phyloP scores from a whole-genome alignment of 2,113 vertebrate genomes.

The Phrynosoma platyrhinos region DNA sequence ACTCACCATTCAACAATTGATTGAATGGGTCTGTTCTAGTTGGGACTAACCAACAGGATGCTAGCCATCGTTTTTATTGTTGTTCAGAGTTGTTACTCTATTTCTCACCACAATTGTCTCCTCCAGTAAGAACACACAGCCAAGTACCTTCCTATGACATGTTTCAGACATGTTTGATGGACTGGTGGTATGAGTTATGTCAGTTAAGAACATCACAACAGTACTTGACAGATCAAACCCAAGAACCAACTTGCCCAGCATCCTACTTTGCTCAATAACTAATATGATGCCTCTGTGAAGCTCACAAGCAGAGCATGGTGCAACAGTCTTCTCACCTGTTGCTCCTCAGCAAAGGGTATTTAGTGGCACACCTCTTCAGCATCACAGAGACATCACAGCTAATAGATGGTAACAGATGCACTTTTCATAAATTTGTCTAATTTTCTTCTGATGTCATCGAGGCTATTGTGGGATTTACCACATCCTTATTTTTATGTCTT shows the following conservation, averaged over 20 bases:
- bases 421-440: not conserved
- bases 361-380: not conserved
- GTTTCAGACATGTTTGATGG: not conserved
- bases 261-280: not conserved
- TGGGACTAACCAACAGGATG: no score
- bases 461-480: not conserved
- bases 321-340: not conserved
- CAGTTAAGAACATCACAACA: not conserved
- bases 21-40: no score
- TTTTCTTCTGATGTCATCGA: not conserved
- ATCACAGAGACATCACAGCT: not conserved
- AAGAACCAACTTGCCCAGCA: not conserved
- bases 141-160: not conserved
- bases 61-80: not conserved
- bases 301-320: not conserved
- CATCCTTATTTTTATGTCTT: no score
- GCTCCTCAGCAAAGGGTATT: not conserved
- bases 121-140: not conserved
- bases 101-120: not conserved
- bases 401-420: not conserved
- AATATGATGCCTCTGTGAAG: not conserved
- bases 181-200: not conserved
- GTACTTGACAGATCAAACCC: not conserved
- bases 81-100: not conserved
- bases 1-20: no score